A percentile compares a stretch with the other conserved stretches of the same genome.
phyloP scores from a whole-genome alignment of 2,113 vertebrate species.

The Sciurus niger region DNA sequence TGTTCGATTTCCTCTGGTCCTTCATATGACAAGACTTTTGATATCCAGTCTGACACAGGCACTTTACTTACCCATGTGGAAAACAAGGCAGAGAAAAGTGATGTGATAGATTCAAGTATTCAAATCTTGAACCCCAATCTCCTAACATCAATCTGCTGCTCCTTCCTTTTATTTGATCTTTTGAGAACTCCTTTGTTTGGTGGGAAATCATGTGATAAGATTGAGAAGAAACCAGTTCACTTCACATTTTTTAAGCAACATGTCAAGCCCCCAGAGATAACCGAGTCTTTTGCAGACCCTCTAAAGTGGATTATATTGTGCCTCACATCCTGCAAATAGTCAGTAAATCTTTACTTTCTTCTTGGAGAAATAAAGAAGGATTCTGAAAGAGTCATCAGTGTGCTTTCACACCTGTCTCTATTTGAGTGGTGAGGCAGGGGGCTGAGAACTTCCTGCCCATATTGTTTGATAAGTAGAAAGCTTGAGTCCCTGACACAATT shows the following conservation, averaged over 20 bases:
- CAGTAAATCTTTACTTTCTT: not conserved
- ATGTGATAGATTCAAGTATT: not conserved
- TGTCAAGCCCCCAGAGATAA: no score
- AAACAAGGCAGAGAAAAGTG: not conserved
- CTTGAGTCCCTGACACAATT: slow-evolving; percentile 57
- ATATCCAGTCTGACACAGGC: not conserved
- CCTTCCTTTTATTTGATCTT: no score
- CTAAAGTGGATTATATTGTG: not conserved
- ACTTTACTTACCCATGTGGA: not conserved
- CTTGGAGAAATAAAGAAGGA: not conserved
- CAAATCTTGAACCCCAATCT: not conserved
- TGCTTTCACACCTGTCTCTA: not conserved
- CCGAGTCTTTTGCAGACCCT: not conserved
- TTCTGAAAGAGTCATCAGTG: not conserved
- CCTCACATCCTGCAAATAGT: not conserved
- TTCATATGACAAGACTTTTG: not conserved
- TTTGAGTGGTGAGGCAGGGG: not conserved
- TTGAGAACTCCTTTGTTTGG: no score
- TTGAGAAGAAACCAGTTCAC: no score
- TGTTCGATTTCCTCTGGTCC: not conserved
- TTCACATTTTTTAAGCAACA: no score
- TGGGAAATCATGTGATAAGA: no score
- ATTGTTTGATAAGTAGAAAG: slow-evolving; percentile 16
- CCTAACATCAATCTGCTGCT: not conserved
- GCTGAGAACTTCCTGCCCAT: slow-evolving; percentile 3